Conservation (phyloP, 2,113 vertebrate genomes). For the Butorides virescens region DNA sequence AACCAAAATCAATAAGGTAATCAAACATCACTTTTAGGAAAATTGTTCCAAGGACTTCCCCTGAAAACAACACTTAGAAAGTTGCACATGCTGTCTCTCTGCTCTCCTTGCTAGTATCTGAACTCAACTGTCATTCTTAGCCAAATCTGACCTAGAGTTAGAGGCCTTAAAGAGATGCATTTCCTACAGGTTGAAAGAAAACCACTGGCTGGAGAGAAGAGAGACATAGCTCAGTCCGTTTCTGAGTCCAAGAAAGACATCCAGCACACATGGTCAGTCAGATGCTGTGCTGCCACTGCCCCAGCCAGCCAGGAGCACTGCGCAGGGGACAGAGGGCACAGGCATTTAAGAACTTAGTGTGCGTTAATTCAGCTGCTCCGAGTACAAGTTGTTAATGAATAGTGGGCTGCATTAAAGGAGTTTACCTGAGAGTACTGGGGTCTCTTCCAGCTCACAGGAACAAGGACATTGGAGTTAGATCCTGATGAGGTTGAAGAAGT, state of each 20-base stretch:
- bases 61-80: neutral
- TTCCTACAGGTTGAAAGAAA: neutral
- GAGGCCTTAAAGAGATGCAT: neutral
- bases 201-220: neutral
- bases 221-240: neutral
- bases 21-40: neutral
- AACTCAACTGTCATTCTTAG: neutral
- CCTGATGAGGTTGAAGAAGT: conserved; percentile 96
- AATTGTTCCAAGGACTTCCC: neutral
- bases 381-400: neutral
- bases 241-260: neutral
- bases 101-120: neutral
- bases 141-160: neutral
- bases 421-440: conserved; percentile 95
- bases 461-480: conserved; percentile 96
- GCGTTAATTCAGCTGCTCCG: neutral
- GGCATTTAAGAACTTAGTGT: neutral
- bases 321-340: neutral
- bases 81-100: neutral
- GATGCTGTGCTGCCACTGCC: neutral
- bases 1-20: neutral
- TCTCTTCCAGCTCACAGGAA: conserved; percentile 97
- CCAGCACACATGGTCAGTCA: neutral
- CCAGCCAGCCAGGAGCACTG: neutral
- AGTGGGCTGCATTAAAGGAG: neutral